Base-by-base conservation (phyloP, 2,888 invertebrate species). In the Oligia latruncula region DNA sequence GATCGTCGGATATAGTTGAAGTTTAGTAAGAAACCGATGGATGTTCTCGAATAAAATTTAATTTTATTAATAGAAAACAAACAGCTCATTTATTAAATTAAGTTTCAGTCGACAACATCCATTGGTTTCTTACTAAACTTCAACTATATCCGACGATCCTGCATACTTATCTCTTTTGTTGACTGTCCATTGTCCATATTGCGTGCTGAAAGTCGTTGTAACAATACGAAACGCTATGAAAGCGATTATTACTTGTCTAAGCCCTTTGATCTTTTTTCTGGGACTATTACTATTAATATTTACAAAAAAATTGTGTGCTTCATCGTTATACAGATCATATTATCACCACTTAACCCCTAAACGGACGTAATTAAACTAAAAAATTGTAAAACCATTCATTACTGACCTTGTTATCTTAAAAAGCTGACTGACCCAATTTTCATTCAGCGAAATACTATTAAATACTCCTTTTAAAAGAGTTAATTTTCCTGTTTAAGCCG, bases 401-500 rank as follows among this genome's bases (percentile, higher is more conserved):
- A 64, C 77, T 78, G 72, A 79, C 84, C 66, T 82, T 80, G 76
- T 82, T 72, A 76, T 71, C 17, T 75, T 75, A 62, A 64, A 83
- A 80, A 71, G 40, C 64, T 85, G 88, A 85, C 88, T 86, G 88
- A 85, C 89, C 90, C 72, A 89, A 75, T 90, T 85, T 86, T 79
- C 78, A 84, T 88, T 89, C 78, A 89, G 67, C 9, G 29, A 62
- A 84, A 88, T 77, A 82, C 81, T 87, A 88, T 89, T 89, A 87
- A 89, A 87, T 84, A 73, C 83, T 87, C 81, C 80, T 89, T 91
- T 88, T 87, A 79, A 85, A 87, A 91, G 89, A 90, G 92, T 93
- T 94, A 95, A 95, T 95, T 95, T 94, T 94, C 94, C 94, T 95
- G 94, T 88, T 81, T 86, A 87, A 85, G 79, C 83, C 72, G 72